Percentiles rank a stretch among this genome's conserved stretches.
These are phyloP conservation scores for Pseudomyrmex concolor DNA, from an alignment of 1,140 invertebrate genomes.

Conservation along the genomic window DNA sequence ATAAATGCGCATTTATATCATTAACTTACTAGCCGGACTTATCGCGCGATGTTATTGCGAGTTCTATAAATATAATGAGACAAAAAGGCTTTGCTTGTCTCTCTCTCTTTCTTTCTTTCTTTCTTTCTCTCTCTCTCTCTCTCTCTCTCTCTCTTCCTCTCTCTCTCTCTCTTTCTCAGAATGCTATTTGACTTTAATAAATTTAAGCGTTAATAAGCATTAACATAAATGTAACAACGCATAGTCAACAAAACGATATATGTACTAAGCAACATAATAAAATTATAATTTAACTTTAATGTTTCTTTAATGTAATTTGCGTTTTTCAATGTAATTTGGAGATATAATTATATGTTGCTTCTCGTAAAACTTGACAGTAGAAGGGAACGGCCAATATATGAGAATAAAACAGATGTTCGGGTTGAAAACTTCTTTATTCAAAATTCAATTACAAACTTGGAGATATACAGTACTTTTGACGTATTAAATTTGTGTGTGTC, in stretches of 20 bases:
- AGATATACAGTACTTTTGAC: no score
- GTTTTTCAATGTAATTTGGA: neutral
- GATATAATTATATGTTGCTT: no score
- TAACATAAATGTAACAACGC: neutral
- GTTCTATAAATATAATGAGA: neutral
- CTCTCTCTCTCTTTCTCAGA: no score
- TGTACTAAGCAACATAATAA: neutral
- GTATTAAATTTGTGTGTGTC: no score
- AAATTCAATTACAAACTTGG: no score
- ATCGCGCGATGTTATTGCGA: slow-evolving; percentile 15
- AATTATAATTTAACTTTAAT: neutral
- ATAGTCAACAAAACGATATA: neutral
- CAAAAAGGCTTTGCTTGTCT: neutral
- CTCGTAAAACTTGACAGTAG: no score
- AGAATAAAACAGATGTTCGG: no score
- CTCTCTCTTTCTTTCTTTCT: no score
- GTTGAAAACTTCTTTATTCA: no score
- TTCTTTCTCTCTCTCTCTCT: no score
- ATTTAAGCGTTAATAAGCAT: neutral
- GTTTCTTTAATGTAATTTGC: neutral
- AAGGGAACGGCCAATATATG: no score
- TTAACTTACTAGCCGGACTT: slow-evolving; percentile 42
- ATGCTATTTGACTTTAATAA: slow-evolving; percentile 4
- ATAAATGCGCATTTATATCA: slow-evolving; percentile 21
- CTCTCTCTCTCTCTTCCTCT: no score